Evolutionary conservation across 2,797 vertebrate genomes (phyloP).

Genomic region (Lepilemur septentrionalis): DNA sequence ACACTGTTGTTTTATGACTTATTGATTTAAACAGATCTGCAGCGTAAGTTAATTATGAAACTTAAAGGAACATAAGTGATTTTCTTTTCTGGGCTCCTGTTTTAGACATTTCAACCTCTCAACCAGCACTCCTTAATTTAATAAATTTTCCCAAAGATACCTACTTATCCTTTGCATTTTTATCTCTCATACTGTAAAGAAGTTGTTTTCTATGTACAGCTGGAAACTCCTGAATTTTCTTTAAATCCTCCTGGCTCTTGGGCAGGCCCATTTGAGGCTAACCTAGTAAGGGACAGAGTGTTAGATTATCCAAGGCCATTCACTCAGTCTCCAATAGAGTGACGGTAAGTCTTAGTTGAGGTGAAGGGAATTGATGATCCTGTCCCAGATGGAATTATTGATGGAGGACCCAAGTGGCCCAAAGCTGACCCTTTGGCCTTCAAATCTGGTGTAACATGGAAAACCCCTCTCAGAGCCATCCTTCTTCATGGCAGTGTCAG

Average conservation of each 20-base stretch:
- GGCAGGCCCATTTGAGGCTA: neutral
- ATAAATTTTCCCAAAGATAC: neutral
- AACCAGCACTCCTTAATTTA: neutral
- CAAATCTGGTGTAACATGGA: constrained; percentile 40
- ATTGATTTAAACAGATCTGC: neutral
- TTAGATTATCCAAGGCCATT: neutral
- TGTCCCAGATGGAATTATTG: constrained; percentile 39
- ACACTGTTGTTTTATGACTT: neutral
- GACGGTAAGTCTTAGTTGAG: neutral
- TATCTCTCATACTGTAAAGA: neutral
- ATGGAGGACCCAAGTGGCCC: neutral
- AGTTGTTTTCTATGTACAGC: neutral
- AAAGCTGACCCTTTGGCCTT: constrained; percentile 47
- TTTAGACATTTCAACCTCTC: neutral
- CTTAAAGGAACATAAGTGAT: neutral
- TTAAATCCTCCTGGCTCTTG: neutral
- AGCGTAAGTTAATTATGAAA: neutral
- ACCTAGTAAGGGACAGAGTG: neutral
- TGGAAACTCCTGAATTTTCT: constrained; percentile 15
- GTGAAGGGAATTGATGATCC: constrained; percentile 36
- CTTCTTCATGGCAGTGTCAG: constrained; percentile 29
- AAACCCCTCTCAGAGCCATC: neutral
- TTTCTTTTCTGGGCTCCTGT: neutral
- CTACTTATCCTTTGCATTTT: neutral
- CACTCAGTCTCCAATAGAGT: neutral